These are phyloP conservation scores for Stenodera caucasica DNA, from an alignment of 2,888 invertebrate species.

Conservation along the genomic window DNA sequence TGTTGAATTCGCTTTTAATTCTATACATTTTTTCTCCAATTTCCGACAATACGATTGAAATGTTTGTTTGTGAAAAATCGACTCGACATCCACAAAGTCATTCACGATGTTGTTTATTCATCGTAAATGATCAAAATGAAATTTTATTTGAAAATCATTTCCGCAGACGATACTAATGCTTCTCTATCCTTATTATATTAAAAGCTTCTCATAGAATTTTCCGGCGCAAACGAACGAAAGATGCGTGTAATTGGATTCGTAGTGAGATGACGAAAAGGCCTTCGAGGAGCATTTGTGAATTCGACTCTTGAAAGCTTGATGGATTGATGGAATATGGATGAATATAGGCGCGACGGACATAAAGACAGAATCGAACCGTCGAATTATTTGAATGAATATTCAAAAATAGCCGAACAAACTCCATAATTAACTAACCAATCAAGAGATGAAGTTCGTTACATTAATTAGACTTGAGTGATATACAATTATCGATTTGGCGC, in stretches of 20 bases:
- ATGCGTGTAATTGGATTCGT: constrained; percentile 33
- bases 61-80: neutral
- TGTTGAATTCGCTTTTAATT: neutral
- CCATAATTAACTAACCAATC: neutral
- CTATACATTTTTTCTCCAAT: neutral
- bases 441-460: neutral
- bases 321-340: too few species aligned
- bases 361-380: too few species aligned
- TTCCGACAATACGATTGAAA: neutral
- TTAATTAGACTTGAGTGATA: neutral
- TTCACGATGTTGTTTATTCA: too few species aligned
- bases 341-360: too few species aligned
- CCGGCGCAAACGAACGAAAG: constrained; percentile 23
- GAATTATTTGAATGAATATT: too few species aligned
- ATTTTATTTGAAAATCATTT: too few species aligned
- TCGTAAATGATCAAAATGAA: too few species aligned
- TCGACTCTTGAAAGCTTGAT: constrained; percentile 8
- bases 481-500: neutral
- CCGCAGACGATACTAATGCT: too few species aligned
- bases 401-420: neutral
- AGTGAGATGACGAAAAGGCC: constrained; percentile 20
- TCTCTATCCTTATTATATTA: constrained; percentile 28
- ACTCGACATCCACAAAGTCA: too few species aligned
- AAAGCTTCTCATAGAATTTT: constrained; percentile 30
- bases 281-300: constrained; percentile 24